Evolutionary conservation across 2,797 vertebrate species (phyloP).

Genomic region (Pteronotus mesoamericanus): DNA sequence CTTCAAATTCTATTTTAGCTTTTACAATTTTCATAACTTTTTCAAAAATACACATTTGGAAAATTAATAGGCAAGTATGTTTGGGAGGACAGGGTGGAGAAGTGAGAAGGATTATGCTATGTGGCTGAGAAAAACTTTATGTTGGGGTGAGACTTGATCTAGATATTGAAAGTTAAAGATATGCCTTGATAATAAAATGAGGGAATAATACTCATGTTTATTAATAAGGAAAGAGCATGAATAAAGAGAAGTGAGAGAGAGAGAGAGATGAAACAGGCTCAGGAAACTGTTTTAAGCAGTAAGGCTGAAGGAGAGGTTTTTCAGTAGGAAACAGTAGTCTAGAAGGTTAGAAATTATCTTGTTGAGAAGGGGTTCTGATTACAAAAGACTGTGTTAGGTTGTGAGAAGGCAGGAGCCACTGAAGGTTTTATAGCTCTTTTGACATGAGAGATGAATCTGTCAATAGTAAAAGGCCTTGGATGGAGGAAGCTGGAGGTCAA

Average conservation of each 20-base stretch:
- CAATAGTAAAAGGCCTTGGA: neutral
- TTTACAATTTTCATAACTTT: conserved; percentile 41
- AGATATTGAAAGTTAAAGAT: neutral
- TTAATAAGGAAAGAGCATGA: neutral
- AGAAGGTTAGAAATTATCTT: neutral
- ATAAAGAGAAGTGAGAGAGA: neutral
- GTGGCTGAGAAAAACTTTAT: neutral
- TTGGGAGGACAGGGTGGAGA: neutral
- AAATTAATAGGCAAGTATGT: conserved; percentile 25
- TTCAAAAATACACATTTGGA: conserved; percentile 31
- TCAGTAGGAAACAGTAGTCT: neutral
- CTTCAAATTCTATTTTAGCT: conserved; percentile 51
- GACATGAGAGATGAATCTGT: neutral
- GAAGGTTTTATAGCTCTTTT: neutral
- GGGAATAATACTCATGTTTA: neutral
- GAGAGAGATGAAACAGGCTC: neutral
- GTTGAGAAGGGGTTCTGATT: neutral
- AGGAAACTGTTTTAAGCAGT: neutral
- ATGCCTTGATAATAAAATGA: neutral
- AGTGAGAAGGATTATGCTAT: neutral
- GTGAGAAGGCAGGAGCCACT: neutral
- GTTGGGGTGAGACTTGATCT: neutral
- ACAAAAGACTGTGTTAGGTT: neutral
- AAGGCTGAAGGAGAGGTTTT: neutral
- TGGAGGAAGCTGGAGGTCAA: neutral